A percentile compares a stretch with the other conserved stretches of the same genome.
Evolutionary conservation across 1,140 invertebrate species (phyloP).

Genomic region (Ruditapes philippinarum): DNA sequence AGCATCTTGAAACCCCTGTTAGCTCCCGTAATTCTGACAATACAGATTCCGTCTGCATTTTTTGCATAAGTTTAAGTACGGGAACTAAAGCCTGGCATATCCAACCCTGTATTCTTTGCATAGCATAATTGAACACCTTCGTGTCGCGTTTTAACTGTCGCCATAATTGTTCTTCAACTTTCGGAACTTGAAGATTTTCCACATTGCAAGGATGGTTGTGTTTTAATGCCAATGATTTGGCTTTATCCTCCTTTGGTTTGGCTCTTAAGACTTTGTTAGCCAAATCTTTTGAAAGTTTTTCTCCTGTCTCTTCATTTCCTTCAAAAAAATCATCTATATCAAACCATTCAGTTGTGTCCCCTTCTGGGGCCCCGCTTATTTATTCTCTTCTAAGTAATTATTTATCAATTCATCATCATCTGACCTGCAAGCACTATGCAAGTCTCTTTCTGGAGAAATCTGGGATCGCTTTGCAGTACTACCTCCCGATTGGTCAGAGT

Average conservation of each 20-base stretch:
- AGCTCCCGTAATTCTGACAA: too few relatives aligned
- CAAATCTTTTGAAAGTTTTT: background rate
- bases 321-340: background rate
- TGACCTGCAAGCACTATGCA: background rate
- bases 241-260: too few relatives aligned
- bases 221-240: too few relatives aligned
- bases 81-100: too few relatives aligned
- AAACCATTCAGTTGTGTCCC: background rate
- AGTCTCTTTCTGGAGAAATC: background rate
- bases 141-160: background rate
- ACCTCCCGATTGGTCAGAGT: background rate
- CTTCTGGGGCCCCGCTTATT: background rate
- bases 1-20: conserved; percentile 3
- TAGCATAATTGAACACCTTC: background rate
- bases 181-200: background rate
- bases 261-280: too few relatives aligned
- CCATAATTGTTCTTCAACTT: conserved; percentile 1
- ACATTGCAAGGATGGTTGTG: background rate
- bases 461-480: background rate
- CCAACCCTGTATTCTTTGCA: background rate
- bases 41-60: background rate
- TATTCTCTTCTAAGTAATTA: too few relatives aligned
- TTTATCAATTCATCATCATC: conserved; percentile 1
- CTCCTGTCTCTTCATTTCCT: too few relatives aligned
- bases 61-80: too few relatives aligned